Conservation (phyloP, 2,888 invertebrate genomes). For the Sturmia bella region DNA sequence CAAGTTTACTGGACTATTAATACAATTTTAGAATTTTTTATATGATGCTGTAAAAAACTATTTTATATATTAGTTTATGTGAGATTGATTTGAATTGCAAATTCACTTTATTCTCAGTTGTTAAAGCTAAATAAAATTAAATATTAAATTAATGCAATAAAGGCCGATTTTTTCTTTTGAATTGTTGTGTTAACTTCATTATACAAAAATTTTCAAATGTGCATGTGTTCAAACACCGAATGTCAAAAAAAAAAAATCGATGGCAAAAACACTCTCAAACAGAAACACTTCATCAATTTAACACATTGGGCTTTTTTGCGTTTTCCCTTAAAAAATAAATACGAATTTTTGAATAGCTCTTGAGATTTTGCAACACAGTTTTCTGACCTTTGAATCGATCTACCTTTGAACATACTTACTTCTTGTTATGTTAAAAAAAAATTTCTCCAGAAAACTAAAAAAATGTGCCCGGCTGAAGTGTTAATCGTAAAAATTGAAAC, state of each 20-base stretch:
- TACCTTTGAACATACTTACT: background rate
- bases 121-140: too few species aligned
- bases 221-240: background rate
- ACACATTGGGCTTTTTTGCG: slow-evolving; percentile 25
- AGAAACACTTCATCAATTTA: slow-evolving; percentile 46
- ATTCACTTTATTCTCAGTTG: too few species aligned
- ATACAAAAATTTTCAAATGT: background rate
- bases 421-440: slow-evolving; percentile 2
- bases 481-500: slow-evolving; percentile 63
- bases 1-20: too few species aligned
- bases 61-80: too few species aligned
- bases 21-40: too few species aligned
- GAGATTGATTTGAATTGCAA: too few species aligned
- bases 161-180: background rate
- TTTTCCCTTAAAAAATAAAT: slow-evolving; percentile 10
- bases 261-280: slow-evolving; percentile 29
- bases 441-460: slow-evolving; percentile 3
- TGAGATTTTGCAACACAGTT: slow-evolving; percentile 64
- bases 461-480: slow-evolving; percentile 44
- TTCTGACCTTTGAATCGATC: slow-evolving; percentile 25
- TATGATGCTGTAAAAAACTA: too few species aligned
- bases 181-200: slow-evolving; percentile 34
- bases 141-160: background rate
- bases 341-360: slow-evolving; percentile 50
- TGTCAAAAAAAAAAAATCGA: background rate